Percentiles rank a stretch among this genome's conserved stretches.
Evolutionary conservation across 1,140 invertebrate genomes (phyloP).

Genomic region (Psix sp.): DNA sequence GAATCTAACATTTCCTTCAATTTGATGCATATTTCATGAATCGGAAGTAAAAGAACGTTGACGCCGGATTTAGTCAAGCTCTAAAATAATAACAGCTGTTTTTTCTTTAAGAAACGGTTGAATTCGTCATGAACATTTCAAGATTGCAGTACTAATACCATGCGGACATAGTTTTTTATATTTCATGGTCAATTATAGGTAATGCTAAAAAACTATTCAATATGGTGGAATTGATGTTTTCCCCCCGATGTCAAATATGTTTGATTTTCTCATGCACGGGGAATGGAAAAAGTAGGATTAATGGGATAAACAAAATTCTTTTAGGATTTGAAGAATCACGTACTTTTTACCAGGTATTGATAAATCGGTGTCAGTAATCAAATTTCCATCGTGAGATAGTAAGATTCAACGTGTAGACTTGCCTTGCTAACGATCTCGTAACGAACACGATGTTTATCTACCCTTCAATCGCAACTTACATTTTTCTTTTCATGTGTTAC

Average conservation of each 20-base stretch:
- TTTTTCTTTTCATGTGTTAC: slow-evolving; percentile 42
- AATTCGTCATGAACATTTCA: neutral
- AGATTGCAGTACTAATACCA: too few species aligned
- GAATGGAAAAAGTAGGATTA: slow-evolving; percentile 52
- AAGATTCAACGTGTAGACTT: slow-evolving; percentile 54
- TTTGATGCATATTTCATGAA: too few species aligned
- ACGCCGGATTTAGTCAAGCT: neutral
- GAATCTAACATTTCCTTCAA: too few species aligned
- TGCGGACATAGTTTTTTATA: too few species aligned
- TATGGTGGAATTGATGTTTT: too few species aligned
- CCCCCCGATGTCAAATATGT: too few species aligned
- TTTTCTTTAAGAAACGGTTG: neutral
- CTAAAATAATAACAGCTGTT: slow-evolving; percentile 2
- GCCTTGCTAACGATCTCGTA: slow-evolving; percentile 59
- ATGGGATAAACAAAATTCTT: slow-evolving; percentile 32
- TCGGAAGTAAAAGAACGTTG: slow-evolving; percentile 6
- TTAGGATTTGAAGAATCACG: slow-evolving; percentile 18
- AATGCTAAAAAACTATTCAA: too few species aligned
- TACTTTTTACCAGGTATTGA: slow-evolving; percentile 10
- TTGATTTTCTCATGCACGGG: too few species aligned
- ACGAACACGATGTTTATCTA: slow-evolving; percentile 55
- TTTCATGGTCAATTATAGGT: too few species aligned
- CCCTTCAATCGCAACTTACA: slow-evolving; percentile 46
- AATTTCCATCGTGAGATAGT: slow-evolving; percentile 54
- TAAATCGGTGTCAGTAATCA: slow-evolving; percentile 52